A percentile compares a stretch with the other conserved stretches of the same genome.
phyloP scores from a whole-genome alignment of 2,797 vertebrate species.

The Danio jaintianensis region DNA sequence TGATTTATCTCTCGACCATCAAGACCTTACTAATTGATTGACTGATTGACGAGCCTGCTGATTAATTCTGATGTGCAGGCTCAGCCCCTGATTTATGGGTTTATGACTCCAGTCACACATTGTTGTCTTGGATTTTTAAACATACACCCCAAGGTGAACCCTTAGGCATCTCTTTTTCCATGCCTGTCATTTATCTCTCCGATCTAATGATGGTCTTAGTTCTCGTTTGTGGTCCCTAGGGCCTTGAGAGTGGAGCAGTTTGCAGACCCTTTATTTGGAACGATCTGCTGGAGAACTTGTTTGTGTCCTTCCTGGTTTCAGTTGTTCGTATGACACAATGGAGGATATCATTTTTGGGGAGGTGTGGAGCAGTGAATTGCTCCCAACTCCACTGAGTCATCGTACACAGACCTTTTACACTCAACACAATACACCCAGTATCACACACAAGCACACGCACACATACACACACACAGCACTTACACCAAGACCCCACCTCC shows the following conservation, averaged over 20 bases:
- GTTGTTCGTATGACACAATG: slow-evolving; percentile 19
- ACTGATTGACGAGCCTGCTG: slow-evolving; percentile 13
- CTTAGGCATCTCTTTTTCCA: not conserved
- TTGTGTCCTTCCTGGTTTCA: slow-evolving; percentile 37
- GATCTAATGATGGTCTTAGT: slow-evolving; percentile 30
- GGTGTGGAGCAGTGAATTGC: slow-evolving; percentile 30
- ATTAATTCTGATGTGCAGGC: not conserved
- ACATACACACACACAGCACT: slow-evolving; percentile 11
- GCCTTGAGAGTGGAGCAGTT: slow-evolving; percentile 31
- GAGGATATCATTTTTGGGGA: slow-evolving; percentile 42
- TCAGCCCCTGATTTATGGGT: slow-evolving; percentile 36
- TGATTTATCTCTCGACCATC: slow-evolving; percentile 29
- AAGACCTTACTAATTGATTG: slow-evolving; percentile 40
- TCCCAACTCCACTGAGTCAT: slow-evolving; percentile 32
- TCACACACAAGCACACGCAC: slow-evolving; percentile 31
- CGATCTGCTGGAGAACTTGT: slow-evolving; percentile 33
- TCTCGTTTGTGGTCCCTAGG: slow-evolving; percentile 6
- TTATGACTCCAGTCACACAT: not conserved
- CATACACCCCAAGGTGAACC: slow-evolving; percentile 24
- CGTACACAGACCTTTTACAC: slow-evolving; percentile 36
- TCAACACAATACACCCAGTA: slow-evolving; percentile 34
- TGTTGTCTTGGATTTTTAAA: slow-evolving; percentile 19
- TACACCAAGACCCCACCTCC: slow-evolving; percentile 28
- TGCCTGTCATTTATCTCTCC: slow-evolving; percentile 30
- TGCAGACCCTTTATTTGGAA: slow-evolving; percentile 35